Evolutionary conservation across 2,888 invertebrate genomes (phyloP).

Genomic region (Sarcophaga variegata): DNA sequence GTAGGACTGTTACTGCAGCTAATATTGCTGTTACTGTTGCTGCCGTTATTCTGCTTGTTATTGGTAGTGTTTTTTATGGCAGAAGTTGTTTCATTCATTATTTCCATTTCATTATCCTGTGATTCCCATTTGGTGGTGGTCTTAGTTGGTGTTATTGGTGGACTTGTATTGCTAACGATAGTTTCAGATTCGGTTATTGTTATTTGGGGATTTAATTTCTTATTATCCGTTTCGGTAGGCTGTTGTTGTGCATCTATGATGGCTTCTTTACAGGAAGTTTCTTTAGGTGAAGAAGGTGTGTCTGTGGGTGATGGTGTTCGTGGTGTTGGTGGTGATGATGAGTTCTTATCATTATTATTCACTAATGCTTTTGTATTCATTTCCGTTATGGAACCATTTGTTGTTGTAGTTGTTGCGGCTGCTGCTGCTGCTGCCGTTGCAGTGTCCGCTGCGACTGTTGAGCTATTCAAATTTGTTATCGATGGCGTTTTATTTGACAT

Average conservation of each 20-base stretch:
- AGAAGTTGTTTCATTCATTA: neutral
- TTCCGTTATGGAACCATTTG: conserved; percentile 52
- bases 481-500: conserved; percentile 56
- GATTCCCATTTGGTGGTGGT: neutral
- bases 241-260: conserved; percentile 1
- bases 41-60: conserved; percentile 24
- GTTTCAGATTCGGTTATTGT: conserved; percentile 52
- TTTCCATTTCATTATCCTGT: neutral
- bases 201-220: conserved; percentile 64
- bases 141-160: conserved; percentile 3
- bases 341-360: conserved; percentile 41
- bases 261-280: conserved; percentile 4
- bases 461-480: conserved; percentile 70
- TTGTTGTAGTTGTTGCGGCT: conserved; percentile 27
- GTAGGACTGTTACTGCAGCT: conserved; percentile 3
- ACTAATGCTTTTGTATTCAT: conserved; percentile 15
- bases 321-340: conserved; percentile 19
- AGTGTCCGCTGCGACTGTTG: conserved; percentile 39
- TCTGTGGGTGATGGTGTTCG: conserved; percentile 46
- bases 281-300: conserved; percentile 31
- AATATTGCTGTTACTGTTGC: conserved; percentile 26
- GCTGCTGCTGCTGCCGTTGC: conserved; percentile 20
- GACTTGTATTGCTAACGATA: conserved; percentile 25
- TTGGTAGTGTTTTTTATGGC: neutral
- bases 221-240: conserved; percentile 36